Evolutionary conservation across 2,888 invertebrate genomes (phyloP), one percentile per base, ranked within the genome.

Genomic region (Eilema depressum): DNA sequence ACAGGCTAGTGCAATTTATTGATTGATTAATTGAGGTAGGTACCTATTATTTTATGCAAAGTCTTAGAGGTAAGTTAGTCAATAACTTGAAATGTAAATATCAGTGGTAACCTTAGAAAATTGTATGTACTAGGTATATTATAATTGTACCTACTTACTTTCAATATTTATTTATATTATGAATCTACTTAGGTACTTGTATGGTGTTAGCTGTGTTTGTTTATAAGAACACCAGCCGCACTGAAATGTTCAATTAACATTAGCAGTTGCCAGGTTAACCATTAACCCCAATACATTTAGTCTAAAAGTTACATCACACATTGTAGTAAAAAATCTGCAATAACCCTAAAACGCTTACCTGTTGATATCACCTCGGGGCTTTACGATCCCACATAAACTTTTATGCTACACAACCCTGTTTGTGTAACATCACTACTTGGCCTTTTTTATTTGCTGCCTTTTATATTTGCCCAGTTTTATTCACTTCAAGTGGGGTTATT

Each of bases 361-460:
- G 88, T 90, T 89, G 89, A 88, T 88, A 85, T 81, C 83, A 80
- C 78, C 77, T 75, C 75, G 76, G 86, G 84, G 79, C 84, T 86
- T 87, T 85, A 89, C 80, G 87, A 80, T 82, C 83, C 66, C 75
- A 75, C 85, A 85, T 90, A 89, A 89, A 89, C 68, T 86, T 90
- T 89, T 89, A 90, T 86, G 86, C 80, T 75, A 74, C 78, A 75
- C 80, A 76, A 78, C 78, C 83, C 76, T 75, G 79, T 83, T 81
- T 82, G 75, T 77, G 80, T 79, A 80, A 78, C 78, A 75, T 80
- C 81, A 81, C 82, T 83, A 84, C 81, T 81, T 81, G 76, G 77
- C 74, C 76, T 81, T 81, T 80, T 79, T 81, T 80, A 80, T 83
- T 80, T 69, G 73, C 71, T 72, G 71, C 70, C 76, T 81, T 82